Evolutionary conservation across 2,113 vertebrate species (phyloP).

Genomic region (Urocolius indicus): DNA sequence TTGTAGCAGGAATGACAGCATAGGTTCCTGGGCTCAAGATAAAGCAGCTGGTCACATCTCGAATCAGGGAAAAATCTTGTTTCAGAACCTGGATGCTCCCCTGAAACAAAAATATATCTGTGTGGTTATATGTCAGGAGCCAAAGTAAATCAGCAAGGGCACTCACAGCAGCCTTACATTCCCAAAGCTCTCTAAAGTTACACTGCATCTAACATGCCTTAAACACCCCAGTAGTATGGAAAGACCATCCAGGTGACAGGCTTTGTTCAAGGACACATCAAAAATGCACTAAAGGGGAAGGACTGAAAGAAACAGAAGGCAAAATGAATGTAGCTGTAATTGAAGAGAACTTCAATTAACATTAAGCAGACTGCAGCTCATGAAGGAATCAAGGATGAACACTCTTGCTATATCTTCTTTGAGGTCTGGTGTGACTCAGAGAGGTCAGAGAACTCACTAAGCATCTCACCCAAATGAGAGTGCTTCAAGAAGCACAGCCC

Average conservation of each 20-base stretch:
- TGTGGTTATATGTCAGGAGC: not conserved
- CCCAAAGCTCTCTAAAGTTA: not conserved
- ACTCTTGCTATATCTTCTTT: not conserved
- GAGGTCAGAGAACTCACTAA: not conserved
- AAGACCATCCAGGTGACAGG: not conserved
- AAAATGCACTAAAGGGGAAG: not conserved
- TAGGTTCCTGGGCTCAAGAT: conserved; percentile 71
- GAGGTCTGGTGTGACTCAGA: not conserved
- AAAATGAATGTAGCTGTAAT: not conserved
- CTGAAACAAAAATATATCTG: conserved; percentile 21
- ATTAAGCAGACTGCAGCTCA: not conserved
- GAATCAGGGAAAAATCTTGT: not conserved
- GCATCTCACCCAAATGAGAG: not conserved
- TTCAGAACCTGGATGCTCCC: conserved; percentile 9
- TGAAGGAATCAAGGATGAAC: not conserved
- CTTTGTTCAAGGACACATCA: not conserved
- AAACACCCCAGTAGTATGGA: not conserved
- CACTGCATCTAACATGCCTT: not conserved
- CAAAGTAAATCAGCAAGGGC: not conserved
- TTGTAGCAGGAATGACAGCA: not conserved
- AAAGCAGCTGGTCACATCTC: conserved; percentile 59
- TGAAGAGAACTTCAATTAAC: not conserved
- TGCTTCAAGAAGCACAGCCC: not conserved
- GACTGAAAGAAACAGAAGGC: not conserved
- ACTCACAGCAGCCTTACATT: not conserved